Evolutionary conservation across 1,140 invertebrate species (phyloP).

Genomic region (Nylanderia fulva): DNA sequence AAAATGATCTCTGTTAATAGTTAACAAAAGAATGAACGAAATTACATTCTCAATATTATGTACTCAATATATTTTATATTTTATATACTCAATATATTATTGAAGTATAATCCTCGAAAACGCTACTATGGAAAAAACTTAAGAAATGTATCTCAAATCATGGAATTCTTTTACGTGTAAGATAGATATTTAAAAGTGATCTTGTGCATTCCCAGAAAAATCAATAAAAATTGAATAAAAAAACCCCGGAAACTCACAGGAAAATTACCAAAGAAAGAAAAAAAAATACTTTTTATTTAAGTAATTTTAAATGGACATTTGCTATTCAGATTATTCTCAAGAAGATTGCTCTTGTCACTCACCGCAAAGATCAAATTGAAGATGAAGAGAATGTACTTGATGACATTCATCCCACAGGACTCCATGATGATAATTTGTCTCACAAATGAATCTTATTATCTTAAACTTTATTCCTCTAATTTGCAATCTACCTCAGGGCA

Average conservation of each 20-base stretch:
- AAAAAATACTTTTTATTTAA: neutral
- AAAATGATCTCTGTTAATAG: slow-evolving; percentile 6
- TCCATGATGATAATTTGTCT: slow-evolving; percentile 82
- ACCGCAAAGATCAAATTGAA: slow-evolving; percentile 95
- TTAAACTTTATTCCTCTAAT: neutral
- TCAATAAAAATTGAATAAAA: slow-evolving; percentile 27
- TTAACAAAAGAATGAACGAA: neutral
- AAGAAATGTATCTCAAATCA: neutral
- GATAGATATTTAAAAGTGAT: neutral
- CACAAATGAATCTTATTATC: neutral
- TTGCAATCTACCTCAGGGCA: neutral
- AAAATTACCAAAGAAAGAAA: neutral
- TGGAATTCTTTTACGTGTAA: neutral
- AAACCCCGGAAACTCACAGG: neutral
- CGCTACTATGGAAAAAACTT: neutral
- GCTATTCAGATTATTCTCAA: neutral
- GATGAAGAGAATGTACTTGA: slow-evolving; percentile 93
- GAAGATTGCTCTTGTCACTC: slow-evolving; percentile 80
- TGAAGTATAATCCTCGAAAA: neutral
- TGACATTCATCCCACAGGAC: slow-evolving; percentile 90
- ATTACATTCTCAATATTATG: neutral
- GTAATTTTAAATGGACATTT: neutral
- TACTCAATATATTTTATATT: too few relatives aligned
- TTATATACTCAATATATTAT: too few relatives aligned
- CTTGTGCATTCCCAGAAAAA: neutral